phyloP scores from a whole-genome alignment of 2,797 vertebrate genomes.

The Podarcis lilfordi region DNA sequence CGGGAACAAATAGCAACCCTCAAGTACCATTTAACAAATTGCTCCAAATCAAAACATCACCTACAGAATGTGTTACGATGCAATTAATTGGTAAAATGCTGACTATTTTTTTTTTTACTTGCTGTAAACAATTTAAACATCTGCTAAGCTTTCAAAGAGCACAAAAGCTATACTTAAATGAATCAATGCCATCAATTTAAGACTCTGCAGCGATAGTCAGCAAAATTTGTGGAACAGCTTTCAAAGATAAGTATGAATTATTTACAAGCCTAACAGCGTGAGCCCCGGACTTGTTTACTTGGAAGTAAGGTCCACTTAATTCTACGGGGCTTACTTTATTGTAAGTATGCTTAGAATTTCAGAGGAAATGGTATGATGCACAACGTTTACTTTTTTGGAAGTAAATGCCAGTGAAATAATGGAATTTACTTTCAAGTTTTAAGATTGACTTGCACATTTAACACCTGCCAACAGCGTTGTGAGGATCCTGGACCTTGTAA shows the following conservation, averaged over 20 bases:
- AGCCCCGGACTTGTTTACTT: conserved; percentile 16
- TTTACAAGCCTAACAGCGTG: conserved; percentile 18
- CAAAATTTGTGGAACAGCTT: conserved; percentile 66
- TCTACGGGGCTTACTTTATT: conserved; percentile 2
- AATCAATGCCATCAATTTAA: conserved; percentile 58
- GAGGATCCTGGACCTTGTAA: not conserved
- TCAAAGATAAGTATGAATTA: conserved; percentile 30
- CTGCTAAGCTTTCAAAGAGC: conserved; percentile 52
- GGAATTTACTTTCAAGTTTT: conserved; percentile 57
- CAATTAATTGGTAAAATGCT: conserved; percentile 66
- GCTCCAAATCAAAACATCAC: conserved; percentile 70
- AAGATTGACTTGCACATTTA: conserved; percentile 10
- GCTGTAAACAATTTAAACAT: conserved; percentile 69
- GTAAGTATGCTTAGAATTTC: not conserved
- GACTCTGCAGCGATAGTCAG: conserved; percentile 60
- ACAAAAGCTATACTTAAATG: conserved; percentile 69
- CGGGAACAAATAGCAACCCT: conserved; percentile 66
- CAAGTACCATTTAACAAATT: conserved; percentile 79
- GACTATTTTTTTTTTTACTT: conserved; percentile 52
- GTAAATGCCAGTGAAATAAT: not conserved
- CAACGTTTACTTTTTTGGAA: not conserved
- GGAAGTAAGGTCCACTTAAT: not conserved
- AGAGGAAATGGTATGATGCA: not conserved
- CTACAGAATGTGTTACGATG: conserved; percentile 66
- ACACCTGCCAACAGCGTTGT: conserved; percentile 49